Evolutionary conservation across 2,888 invertebrate genomes (phyloP), one percentile per base, ranked within the genome.

Genomic region (Belgica antarctica): DNA sequence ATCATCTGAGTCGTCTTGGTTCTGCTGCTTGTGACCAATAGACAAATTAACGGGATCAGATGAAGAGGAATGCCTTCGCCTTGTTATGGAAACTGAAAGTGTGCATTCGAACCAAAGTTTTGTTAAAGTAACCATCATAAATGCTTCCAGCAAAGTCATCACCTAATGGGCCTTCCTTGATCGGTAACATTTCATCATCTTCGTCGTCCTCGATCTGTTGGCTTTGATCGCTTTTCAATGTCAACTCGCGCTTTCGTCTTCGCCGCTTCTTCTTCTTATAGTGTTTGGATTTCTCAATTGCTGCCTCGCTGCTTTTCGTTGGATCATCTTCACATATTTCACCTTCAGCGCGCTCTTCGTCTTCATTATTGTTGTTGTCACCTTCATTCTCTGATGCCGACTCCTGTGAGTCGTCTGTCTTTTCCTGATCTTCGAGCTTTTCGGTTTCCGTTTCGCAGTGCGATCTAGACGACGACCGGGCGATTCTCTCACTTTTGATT

Each of bases 11-110:
- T 83, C 84, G 77, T 84, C 84, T 74, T 85, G 84, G 70, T 83
- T 83, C 74, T 84, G 83, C 74, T 83, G 83, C 25, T 84, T 82
- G 72, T 82, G 81, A 68, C 84, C 83, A 71, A 87, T 76, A 27
- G 88, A 91, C 74, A 92, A 82, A 80, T 92, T 92, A 63, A 92
- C 92, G 36, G 92, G 92, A 78, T 90, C 90, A 1, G 90, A 87
- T 63, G 89, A 90, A 79, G 86, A 89, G 8, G 70, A 70, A 46
- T 59, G 57, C 79, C 87, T 85, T 77, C 87, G 82, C 75, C 88
- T 81, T 75, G 88, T 81, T 65, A 84, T 84, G 36, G 85, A 83
- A 76, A 77, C 72, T 77, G 80, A 73, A 41, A 41, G 2, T 10
- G 15, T 41, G 3, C 7, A 31, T 31, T 31, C 5, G 12, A 31